Conservation (phyloP, 2,888 invertebrate species). For the Cinara cedri region DNA sequence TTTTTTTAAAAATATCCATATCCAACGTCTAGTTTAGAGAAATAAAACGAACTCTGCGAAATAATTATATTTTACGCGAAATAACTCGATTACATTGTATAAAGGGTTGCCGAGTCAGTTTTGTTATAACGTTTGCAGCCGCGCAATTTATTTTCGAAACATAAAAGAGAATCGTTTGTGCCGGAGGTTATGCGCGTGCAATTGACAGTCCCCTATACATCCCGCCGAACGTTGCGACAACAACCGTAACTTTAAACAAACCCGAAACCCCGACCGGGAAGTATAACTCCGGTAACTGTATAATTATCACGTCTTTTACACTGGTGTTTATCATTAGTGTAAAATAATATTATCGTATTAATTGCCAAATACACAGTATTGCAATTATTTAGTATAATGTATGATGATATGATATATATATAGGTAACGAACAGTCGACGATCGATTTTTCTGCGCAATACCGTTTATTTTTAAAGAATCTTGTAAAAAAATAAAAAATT, state of each 20-base stretch:
- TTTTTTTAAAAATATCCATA: no score
- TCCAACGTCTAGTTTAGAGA: no score
- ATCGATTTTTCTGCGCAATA: no score
- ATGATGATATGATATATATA: no score
- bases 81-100: conserved; percentile 13
- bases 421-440: no score
- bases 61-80: neutral
- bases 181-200: conserved; percentile 41
- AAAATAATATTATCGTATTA: neutral
- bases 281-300: neutral
- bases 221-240: conserved; percentile 4
- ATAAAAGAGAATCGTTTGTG: conserved; percentile 33
- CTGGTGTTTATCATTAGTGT: neutral
- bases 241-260: conserved; percentile 35
- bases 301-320: conserved; percentile 52
- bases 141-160: conserved; percentile 48
- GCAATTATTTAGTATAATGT: no score
- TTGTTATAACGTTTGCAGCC: neutral
- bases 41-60: neutral
- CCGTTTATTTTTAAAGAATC: no score
- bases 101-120: neutral
- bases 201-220: conserved; percentile 53
- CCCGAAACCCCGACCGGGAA: conserved; percentile 10
- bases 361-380: neutral
- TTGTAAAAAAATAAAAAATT: no score